phyloP scores from a whole-genome alignment of 2,797 vertebrate species.

The Menidia menidia region DNA sequence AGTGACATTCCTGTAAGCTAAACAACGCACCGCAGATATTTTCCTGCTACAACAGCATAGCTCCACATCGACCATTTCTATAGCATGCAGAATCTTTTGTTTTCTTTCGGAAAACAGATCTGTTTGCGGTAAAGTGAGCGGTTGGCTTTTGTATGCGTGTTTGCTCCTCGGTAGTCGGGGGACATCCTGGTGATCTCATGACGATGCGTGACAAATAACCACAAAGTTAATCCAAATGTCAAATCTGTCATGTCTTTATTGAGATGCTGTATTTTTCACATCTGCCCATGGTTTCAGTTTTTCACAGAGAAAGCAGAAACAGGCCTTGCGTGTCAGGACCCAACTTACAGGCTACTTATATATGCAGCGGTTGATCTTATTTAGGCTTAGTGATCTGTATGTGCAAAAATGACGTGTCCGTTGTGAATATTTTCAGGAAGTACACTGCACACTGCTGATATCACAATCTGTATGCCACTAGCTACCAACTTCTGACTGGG shows the following conservation, averaged over 20 bases:
- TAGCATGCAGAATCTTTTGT: neutral
- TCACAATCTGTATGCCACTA: constrained; percentile 22
- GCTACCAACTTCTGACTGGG: neutral
- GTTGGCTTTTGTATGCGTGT: no score
- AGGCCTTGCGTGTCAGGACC: constrained; percentile 22
- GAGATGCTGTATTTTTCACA: constrained; percentile 20
- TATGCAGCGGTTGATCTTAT: constrained; percentile 8
- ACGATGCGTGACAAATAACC: neutral
- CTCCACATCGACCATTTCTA: neutral
- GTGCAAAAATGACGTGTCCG: no score
- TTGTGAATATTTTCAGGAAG: neutral
- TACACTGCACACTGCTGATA: constrained; percentile 7
- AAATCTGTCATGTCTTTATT: neutral
- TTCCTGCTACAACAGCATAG: constrained; percentile 4
- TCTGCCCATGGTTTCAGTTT: constrained; percentile 32
- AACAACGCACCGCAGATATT: constrained; percentile 40
- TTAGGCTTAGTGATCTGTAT: neutral
- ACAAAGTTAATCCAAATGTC: neutral
- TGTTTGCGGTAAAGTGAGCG: no score
- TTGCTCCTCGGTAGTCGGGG: neutral
- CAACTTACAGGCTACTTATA: constrained; percentile 6
- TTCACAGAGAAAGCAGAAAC: neutral
- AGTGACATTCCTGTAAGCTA: constrained; percentile 12
- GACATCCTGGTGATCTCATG: neutral
- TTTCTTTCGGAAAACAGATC: neutral